Evolutionary conservation across 1,140 invertebrate species (phyloP), one percentile per base, ranked within the genome.

Genomic region (Dryas iulia): DNA sequence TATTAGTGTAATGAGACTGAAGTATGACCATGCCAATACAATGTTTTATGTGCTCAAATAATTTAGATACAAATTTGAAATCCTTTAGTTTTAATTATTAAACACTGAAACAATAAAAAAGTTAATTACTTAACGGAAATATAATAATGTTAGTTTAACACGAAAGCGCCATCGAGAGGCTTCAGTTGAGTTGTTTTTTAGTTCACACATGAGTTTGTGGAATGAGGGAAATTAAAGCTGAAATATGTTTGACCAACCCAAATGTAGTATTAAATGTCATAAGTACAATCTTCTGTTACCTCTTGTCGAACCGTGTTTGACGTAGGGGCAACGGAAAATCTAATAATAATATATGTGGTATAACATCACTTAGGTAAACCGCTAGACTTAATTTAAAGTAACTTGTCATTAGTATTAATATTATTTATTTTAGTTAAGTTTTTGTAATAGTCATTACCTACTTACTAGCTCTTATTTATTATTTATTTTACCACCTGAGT

Each of bases 341-440:
- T 66, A 35, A 65, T 56, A 35, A 65, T 56, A 56, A 24, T 25
- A 47, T 65, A 66, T 26, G 69, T 71, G 63, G 63, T 84, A 77
- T 81, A 82, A 77, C 82, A 81, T 76, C 77, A 81, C 79, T 81
- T 90, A 90, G 83, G 79, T 87, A 83, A 87, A 87, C 87, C 86
- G 87, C 83, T 91, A 91, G 89, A 72, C 73, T 67, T 87, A 86
- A 74, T 84, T 86, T 89, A 87, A 88, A 86, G 74, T 90, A 86
- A 91, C 89, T 91, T 89, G 89, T 91, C 89, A 91, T 91, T 91
- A 91, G 89, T 89, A 83, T 89, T 90, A 91, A 89, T 88, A 87
- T 82, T 87, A 87, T 87, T 90, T 89, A 89, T 87, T 89, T 75
- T 89, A 88, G 78, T 78, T 85, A 83, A 89, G 84, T 78, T 79